These are phyloP conservation scores for Euphysa ruthae DNA, from an alignment of 30 jellyfish, hydroid and myxozoan species.

Conservation along the genomic window DNA sequence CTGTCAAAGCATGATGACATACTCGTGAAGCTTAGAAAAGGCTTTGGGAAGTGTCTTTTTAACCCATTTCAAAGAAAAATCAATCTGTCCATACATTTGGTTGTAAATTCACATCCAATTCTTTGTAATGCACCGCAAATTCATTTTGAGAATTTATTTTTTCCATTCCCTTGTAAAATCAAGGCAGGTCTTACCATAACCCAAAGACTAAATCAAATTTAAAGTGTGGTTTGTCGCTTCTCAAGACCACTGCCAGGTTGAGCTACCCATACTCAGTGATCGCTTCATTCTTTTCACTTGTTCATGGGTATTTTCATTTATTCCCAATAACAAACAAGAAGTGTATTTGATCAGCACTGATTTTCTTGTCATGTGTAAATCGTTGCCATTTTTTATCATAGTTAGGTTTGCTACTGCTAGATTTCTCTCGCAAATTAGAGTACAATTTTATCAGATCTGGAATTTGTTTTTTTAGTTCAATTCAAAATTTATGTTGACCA, in stretches of 20 bases:
- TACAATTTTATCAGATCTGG: too few species aligned
- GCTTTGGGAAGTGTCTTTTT: not conserved
- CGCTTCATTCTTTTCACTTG: too few species aligned
- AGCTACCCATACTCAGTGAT: too few species aligned
- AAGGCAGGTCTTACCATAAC: not conserved
- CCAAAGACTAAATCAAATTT: constrained; percentile 6
- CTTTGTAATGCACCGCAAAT: not conserved
- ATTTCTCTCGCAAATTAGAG: too few species aligned
- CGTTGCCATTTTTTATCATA: too few species aligned
- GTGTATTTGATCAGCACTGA: too few species aligned
- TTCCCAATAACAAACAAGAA: too few species aligned
- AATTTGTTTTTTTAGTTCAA: too few species aligned
- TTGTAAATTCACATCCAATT: constrained; percentile 20
- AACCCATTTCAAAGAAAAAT: not conserved
- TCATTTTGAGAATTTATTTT: not conserved
- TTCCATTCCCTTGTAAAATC: constrained; percentile 34
- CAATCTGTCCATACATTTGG: constrained; percentile 39
- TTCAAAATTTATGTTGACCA: too few species aligned
- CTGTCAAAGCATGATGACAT: constrained; percentile 15
- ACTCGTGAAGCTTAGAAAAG: not conserved
- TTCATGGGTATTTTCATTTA: too few species aligned
- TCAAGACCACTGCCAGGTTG: constrained; percentile 38
- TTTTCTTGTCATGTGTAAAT: too few species aligned
- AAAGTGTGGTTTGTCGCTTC: constrained; percentile 14
- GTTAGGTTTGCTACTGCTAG: too few species aligned